Evolutionary conservation across 2,797 vertebrate genomes (phyloP).

Genomic region (Danionella dracula): DNA sequence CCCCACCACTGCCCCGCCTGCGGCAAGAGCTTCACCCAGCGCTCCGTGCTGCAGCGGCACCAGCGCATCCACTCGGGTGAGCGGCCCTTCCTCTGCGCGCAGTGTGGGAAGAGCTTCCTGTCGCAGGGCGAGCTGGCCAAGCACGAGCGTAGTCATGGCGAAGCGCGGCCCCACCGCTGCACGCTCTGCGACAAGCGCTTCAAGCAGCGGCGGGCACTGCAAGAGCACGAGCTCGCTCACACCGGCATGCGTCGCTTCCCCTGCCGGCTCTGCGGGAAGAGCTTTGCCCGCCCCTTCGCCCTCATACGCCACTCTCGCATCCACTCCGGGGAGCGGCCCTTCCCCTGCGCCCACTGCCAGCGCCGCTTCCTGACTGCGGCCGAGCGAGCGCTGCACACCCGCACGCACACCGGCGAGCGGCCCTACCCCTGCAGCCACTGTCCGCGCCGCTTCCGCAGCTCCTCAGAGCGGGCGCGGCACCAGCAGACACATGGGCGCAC

Average conservation of each 20-base stretch:
- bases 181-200: slow-evolving; percentile 65
- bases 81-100: slow-evolving; percentile 72
- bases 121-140: slow-evolving; percentile 71
- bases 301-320: slow-evolving; percentile 81
- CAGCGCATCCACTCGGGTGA: slow-evolving; percentile 76
- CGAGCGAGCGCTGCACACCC: slow-evolving; percentile 75
- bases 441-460: slow-evolving; percentile 66
- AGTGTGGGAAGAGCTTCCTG: slow-evolving; percentile 71
- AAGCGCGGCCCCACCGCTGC: slow-evolving; percentile 65
- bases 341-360: slow-evolving; percentile 75
- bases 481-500: slow-evolving; percentile 57
- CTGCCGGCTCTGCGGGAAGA: slow-evolving; percentile 76
- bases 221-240: slow-evolving; percentile 74
- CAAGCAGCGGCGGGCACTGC: slow-evolving; percentile 70
- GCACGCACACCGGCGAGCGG: slow-evolving; percentile 72
- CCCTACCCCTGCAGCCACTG: slow-evolving; percentile 65
- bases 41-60: slow-evolving; percentile 65
- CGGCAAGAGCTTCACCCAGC: slow-evolving; percentile 66
- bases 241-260: slow-evolving; percentile 74
- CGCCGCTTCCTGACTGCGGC: slow-evolving; percentile 80
- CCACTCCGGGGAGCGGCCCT: slow-evolving; percentile 81
- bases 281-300: slow-evolving; percentile 80
- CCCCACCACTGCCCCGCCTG: slow-evolving; percentile 70
- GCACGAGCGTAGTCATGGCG: slow-evolving; percentile 65
- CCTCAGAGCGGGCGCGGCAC: slow-evolving; percentile 69